Evolutionary conservation across 2,888 invertebrate species (phyloP).

Genomic region (Drosophila bunnanda): DNA sequence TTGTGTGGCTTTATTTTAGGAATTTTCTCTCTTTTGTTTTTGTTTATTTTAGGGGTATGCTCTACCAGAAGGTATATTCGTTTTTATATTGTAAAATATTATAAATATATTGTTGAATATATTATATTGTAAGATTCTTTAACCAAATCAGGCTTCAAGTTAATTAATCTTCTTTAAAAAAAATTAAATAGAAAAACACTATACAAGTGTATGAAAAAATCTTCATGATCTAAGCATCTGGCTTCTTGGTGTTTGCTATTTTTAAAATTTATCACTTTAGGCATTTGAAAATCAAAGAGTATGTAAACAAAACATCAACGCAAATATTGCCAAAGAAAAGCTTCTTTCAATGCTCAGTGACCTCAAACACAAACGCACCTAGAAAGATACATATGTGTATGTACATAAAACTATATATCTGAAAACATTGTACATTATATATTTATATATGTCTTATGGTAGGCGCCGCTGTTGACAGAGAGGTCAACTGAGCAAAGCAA

Average conservation of each 20-base stretch:
- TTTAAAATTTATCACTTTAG: conserved; percentile 21
- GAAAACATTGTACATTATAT: conserved; percentile 6
- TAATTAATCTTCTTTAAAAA: background rate
- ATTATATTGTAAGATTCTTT: too few relatives aligned
- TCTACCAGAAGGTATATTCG: background rate
- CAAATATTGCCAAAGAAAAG: conserved; percentile 37
- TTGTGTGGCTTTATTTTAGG: conserved; percentile 57
- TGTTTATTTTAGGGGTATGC: background rate
- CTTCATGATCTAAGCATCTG: background rate
- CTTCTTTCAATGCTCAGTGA: conserved; percentile 27
- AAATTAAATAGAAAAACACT: background rate
- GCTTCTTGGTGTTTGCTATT: conserved; percentile 2
- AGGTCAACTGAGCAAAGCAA: conserved; percentile 31
- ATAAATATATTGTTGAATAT: too few relatives aligned
- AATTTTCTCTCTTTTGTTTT: conserved; percentile 11
- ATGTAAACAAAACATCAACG: conserved; percentile 64
- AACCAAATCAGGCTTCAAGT: background rate
- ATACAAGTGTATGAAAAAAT: background rate
- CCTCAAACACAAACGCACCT: conserved; percentile 30
- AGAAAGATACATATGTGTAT: too few relatives aligned
- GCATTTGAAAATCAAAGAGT: conserved; percentile 61
- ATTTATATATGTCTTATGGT: conserved; percentile 49
- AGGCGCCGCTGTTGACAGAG: conserved; percentile 65
- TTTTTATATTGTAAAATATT: background rate
- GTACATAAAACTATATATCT: conserved; percentile 14